Evolutionary conservation across 2,888 invertebrate genomes (phyloP), one percentile per base, ranked within the genome.

Genomic region (Nephrocerus scutellatus): DNA sequence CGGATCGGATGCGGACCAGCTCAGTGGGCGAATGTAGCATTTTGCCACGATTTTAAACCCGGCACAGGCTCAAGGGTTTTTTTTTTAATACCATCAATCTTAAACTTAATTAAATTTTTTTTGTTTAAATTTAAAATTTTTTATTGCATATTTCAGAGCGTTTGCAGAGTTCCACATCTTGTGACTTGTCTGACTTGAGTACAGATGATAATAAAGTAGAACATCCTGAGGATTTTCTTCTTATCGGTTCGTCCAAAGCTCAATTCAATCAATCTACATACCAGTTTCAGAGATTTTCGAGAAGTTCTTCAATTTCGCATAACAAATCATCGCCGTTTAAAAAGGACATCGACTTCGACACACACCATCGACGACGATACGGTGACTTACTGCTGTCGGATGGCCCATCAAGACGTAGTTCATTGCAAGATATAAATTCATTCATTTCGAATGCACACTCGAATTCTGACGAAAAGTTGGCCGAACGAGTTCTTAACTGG

Each of bases 401-500:
- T 2, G 46, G 47, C 1, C 31, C 47, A 1, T 63, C 64, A 2
- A 48, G 59, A 10, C 52, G 59, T 4, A 63, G 59, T 30, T 64
- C 68, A 1, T 40, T 63, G 14, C 62, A 60, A 18, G 64, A 65
- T 36, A 35, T 55, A 6, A 50, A 46, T 13, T 43, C 49, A 4
- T 18, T 45, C 2, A 32, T 48, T 13, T 42, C 40, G 0, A 48
- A 47, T 10, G 20, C 44, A 8, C 35, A 37, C 5, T 52, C 52
- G 3, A 59, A 60, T 37, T 57, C 63, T 1, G 65, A 66, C 24
- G 67, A 68, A 32, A 60, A 72, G 19, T 58, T 80, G 32, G 77
- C 84, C 0, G 84, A 86, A 43, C 72, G 84, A 37, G 87, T 87
- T 0, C 65, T 86, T 4, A 80, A 84, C 52, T 87, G 87, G 87